Base-by-base conservation (phyloP, 1,140 invertebrate species). In the Copidosoma floridanum region DNA sequence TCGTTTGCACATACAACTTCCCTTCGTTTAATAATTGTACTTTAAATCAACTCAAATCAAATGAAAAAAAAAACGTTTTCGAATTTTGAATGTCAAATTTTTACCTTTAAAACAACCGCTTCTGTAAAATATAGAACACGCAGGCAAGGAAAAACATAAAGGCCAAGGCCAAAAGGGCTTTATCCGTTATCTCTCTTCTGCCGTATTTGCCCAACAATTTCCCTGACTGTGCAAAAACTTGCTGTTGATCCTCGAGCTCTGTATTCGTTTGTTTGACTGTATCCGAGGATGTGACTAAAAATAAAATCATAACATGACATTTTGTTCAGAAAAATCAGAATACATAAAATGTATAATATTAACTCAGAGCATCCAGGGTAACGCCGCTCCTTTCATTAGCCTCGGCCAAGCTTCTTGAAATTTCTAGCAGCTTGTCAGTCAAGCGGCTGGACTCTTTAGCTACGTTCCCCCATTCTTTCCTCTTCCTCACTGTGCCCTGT, bases 141-240 rank as follows among this genome's bases (percentile, higher is more conserved):
- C 92, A 94, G 8, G 89, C 90, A 59, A 96, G 83, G 75, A 98
- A 99, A 81, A 98, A 96, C 2, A 88, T 82, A 72, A 98, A 90
- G 44, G 93, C 94, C 70, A 98, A 86, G 60, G 92, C 88, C 62
- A 98, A 86, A 1, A 98, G 81, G 43, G 95, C 85, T 84, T 96
- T 97, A 73, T 98, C 95, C 0, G 96, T 98, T 52, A 94, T 89
- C 81, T 98, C 95, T 26, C 95, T 79, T 64, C 95, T 81, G 2
- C 92, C 93, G 80, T 97, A 98, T 82, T 98, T 98, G 20, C 91
- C 93, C 35, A 98, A 79, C 2, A 98, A 81, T 77, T 94, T 95
- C 58, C 89, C 88, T 0, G 94, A 95, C 71, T 94, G 93, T 12
- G 87, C 82, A 65, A 98, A 95, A 10, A 89, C 89, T 65, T 90